A percentile compares a stretch with the other conserved stretches of the same genome.
phyloP scores from a whole-genome alignment of 1,140 invertebrate genomes.

The Aphelenchoides besseyi region DNA sequence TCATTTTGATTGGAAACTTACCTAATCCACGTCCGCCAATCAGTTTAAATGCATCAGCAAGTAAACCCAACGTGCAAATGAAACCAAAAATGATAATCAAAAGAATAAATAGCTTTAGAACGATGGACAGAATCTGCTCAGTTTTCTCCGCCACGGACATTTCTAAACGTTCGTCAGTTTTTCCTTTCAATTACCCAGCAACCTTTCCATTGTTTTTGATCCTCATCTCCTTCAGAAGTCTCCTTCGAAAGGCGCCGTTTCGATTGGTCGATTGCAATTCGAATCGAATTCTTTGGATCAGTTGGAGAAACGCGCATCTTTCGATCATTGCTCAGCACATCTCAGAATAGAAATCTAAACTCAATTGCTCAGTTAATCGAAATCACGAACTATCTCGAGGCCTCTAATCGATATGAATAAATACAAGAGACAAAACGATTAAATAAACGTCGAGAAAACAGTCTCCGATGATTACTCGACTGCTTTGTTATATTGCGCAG shows the following conservation, averaged over 20 bases:
- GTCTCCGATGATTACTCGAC: no score
- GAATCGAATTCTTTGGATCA: not conserved
- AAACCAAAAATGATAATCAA: conserved; percentile 39
- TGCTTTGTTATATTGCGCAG: no score
- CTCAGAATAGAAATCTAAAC: no score
- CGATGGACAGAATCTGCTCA: conserved; percentile 25
- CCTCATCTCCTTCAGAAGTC: not conserved
- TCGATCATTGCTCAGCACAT: no score
- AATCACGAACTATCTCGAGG: no score
- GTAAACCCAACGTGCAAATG: conserved; percentile 37
- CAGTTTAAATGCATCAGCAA: conserved; percentile 37
- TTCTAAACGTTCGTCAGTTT: conserved; percentile 25
- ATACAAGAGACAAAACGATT: no score
- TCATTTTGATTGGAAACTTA: conserved; percentile 10
- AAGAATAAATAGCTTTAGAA: conserved; percentile 26
- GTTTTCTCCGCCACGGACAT: conserved; percentile 26
- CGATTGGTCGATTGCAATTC: not conserved
- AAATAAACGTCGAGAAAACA: no score
- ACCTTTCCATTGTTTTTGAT: conserved; percentile 6
- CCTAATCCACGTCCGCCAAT: conserved; percentile 39
- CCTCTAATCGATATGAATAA: no score
- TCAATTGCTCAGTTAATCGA: no score
- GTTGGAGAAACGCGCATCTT: conserved; percentile 5
- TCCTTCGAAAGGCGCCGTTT: not conserved
- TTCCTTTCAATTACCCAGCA: not conserved